These are phyloP conservation scores for Scaeva pyrastri DNA, from an alignment of 2,888 invertebrate species.

Conservation along the genomic window DNA sequence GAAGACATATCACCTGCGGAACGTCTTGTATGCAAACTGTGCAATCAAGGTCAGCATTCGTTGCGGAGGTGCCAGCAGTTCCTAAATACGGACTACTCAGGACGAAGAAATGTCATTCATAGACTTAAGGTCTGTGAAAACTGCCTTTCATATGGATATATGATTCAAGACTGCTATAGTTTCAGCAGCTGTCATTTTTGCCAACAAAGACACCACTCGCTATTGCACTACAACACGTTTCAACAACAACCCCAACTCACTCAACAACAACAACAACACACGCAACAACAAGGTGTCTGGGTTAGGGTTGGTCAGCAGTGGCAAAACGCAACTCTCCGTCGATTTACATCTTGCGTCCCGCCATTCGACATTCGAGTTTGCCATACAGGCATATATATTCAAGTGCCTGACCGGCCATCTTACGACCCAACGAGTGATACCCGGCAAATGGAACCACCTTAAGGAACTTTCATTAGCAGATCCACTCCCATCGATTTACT, in stretches of 20 bases:
- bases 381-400: slow-evolving; percentile 35
- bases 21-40: slow-evolving; percentile 28
- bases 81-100: neutral
- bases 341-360: slow-evolving; percentile 10
- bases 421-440: slow-evolving; percentile 18
- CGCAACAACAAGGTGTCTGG: slow-evolving; percentile 31
- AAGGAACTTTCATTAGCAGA: slow-evolving; percentile 20
- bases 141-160: neutral
- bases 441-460: slow-evolving; percentile 22
- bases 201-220: slow-evolving; percentile 12
- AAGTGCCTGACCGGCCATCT: slow-evolving; percentile 42
- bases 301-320: slow-evolving; percentile 40
- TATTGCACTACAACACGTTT: neutral
- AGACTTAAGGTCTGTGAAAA: neutral
- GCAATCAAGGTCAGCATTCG: slow-evolving; percentile 23
- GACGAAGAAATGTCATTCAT: neutral
- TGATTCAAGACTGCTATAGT: neutral
- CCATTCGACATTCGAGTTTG: slow-evolving; percentile 27
- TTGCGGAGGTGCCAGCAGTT: neutral
- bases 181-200: neutral
- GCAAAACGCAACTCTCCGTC: slow-evolving; percentile 14
- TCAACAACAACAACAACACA: neutral
- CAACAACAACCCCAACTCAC: neutral
- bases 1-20: neutral
- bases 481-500: slow-evolving; percentile 15